Evolutionary conservation across 2,113 vertebrate genomes (phyloP).

Genomic region (Cephalopterus ornatus): DNA sequence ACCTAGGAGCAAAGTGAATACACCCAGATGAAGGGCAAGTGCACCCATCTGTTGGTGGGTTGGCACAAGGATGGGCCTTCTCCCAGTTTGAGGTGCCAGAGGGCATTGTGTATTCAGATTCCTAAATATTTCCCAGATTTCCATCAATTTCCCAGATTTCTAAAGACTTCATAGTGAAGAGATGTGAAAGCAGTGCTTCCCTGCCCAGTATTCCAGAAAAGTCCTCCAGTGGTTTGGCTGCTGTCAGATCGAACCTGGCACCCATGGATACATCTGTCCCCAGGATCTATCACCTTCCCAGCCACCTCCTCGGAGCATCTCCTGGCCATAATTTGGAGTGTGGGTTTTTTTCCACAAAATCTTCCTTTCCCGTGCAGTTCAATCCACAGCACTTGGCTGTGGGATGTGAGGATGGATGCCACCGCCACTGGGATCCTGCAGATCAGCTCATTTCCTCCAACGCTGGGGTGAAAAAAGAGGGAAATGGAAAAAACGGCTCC

Average conservation of each 20-base stretch:
- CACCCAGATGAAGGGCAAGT: neutral
- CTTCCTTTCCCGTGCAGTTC: accelerated
- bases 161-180: neutral
- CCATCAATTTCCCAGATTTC: neutral
- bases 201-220: accelerated
- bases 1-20: neutral
- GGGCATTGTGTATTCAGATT: neutral
- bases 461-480: accelerated
- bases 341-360: too few relatives aligned
- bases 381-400: accelerated
- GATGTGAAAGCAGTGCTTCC: neutral
- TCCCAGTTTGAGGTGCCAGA: accelerated
- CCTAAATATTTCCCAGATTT: neutral
- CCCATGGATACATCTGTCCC: accelerated
- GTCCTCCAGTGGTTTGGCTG: neutral
- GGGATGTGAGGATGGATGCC: neutral
- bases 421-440: accelerated
- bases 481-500: neutral
- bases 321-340: too few relatives aligned
- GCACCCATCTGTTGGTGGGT: accelerated
- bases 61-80: neutral
- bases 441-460: neutral
- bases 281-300: neutral
- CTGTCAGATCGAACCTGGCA: neutral
- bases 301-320: neutral